Evolutionary conservation across 2,113 vertebrate species (phyloP).

Genomic region (Zosterops japonicus): DNA sequence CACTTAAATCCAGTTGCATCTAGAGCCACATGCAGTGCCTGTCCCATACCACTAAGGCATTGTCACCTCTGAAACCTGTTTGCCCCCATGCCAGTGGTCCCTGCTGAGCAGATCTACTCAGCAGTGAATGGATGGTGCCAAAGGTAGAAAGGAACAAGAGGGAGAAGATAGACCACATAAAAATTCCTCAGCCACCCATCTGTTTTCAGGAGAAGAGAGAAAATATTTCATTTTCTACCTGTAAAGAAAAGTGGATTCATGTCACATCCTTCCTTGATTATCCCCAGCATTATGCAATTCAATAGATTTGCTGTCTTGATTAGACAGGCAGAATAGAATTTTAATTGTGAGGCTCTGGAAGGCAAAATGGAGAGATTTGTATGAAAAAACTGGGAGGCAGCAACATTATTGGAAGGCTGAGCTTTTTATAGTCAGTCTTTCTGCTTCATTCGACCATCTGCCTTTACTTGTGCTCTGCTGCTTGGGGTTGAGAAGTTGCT

Average conservation of each 20-base stretch:
- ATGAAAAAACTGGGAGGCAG: slow-evolving; percentile 38
- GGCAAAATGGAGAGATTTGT: slow-evolving; percentile 56
- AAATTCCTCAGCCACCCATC: background rate
- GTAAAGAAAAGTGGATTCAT: slow-evolving; percentile 64
- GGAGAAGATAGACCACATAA: background rate
- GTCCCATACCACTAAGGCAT: background rate
- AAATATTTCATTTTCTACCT: slow-evolving; percentile 61
- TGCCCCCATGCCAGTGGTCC: background rate
- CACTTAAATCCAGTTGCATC: background rate
- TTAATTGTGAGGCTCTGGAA: slow-evolving; percentile 65
- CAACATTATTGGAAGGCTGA: slow-evolving; percentile 40
- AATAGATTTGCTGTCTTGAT: slow-evolving; percentile 70
- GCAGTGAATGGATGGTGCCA: background rate
- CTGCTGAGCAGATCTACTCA: background rate
- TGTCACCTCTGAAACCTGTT: background rate
- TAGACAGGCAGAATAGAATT: slow-evolving; percentile 69
- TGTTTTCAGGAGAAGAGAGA: slow-evolving; percentile 19
- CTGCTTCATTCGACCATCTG: slow-evolving; percentile 49
- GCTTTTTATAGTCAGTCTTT: slow-evolving; percentile 61
- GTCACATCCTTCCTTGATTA: slow-evolving; percentile 69
- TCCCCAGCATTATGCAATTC: slow-evolving; percentile 65
- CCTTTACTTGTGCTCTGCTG: slow-evolving; percentile 60
- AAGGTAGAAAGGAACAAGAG: background rate
- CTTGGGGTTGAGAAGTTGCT: slow-evolving; percentile 56
- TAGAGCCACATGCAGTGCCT: background rate